Evolutionary conservation across 2,888 invertebrate species (phyloP), one percentile per base, ranked within the genome.

Genomic region (Apotomis betuletana): DNA sequence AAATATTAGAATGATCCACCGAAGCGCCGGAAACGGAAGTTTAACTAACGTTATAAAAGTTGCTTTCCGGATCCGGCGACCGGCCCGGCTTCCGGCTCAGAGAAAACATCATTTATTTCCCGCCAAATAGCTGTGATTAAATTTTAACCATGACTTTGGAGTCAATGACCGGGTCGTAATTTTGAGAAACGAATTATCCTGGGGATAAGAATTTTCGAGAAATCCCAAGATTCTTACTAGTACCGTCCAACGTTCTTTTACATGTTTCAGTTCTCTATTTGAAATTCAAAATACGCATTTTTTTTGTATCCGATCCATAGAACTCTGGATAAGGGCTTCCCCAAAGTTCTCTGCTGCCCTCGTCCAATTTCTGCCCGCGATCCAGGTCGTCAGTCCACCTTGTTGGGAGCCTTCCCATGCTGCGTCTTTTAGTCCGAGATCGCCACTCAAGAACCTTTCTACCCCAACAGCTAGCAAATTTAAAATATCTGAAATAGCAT

Each of bases 31-130:
- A 70, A 65, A 41, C 67, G 67, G 70, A 71, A 58, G 67, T 71
- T 55, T 55, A 55, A 71, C 67, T 67, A 70, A 71, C 51, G 64
- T 67, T 71, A 57, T 71, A 61, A 67, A 70, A 71, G 70, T 67
- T 67, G 9, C 70, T 49, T 61, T 55, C 70, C 70, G 51, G 67
- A 10, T 41, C 61, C 60, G 38, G 36, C 62, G 1, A 49, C 65
- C 61, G 60, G 49, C 10, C 57, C 51, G 38, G 49, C 49, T 60
- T 70, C 70, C 64, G 70, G 52, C 41, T 44, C 5, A 12, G 54
- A 65, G 44, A 55, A 60, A 55, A 44, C 27, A 64, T 59, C 54
- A 52, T 67, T 71, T 70, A 67, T 65, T 70, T 8, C 60, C 61
- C 65, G n/a, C 46, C 44, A 54, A n/a, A 54, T 44, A 15, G 9